Percentiles rank a stretch among this genome's conserved stretches.
Conservation (phyloP, 2,888 invertebrate genomes). For the Cinara cedri region DNA sequence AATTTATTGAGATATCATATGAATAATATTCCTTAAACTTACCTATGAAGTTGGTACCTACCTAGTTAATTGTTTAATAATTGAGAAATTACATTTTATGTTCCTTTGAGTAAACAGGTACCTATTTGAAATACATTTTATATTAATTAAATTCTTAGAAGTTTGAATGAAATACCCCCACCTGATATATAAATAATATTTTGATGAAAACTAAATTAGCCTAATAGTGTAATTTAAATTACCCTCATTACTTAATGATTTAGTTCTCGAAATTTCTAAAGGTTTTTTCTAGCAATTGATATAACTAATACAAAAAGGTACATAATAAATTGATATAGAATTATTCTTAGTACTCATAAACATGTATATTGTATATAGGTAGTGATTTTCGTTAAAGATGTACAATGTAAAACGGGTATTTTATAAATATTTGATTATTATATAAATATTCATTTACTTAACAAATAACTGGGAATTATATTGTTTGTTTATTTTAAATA, state of each 20-base stretch:
- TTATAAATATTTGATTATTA: no score
- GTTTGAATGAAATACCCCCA: not conserved
- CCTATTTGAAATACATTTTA: not conserved
- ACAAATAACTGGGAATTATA: no score
- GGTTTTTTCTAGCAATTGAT: not conserved
- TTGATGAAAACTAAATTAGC: not conserved
- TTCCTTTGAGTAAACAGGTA: not conserved
- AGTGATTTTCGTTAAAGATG: no score
- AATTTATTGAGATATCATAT: no score
- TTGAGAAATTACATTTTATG: not conserved
- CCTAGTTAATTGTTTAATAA: not conserved
- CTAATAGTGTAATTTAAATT: not conserved
- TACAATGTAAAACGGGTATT: no score
- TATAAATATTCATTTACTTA: no score
- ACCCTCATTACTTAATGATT: constrained; percentile 17
- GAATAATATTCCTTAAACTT: no score
- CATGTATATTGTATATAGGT: no score
- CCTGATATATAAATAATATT: not conserved
- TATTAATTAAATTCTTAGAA: constrained; percentile 5
- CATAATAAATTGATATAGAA: no score
- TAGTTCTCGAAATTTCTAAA: constrained; percentile 21
- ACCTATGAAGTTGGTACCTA: not conserved
- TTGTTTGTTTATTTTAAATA: no score
- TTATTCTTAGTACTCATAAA: no score
- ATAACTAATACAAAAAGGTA: no score